These are phyloP conservation scores for Antigone vipio DNA, from an alignment of 2,113 vertebrate species.

Conservation along the genomic window DNA sequence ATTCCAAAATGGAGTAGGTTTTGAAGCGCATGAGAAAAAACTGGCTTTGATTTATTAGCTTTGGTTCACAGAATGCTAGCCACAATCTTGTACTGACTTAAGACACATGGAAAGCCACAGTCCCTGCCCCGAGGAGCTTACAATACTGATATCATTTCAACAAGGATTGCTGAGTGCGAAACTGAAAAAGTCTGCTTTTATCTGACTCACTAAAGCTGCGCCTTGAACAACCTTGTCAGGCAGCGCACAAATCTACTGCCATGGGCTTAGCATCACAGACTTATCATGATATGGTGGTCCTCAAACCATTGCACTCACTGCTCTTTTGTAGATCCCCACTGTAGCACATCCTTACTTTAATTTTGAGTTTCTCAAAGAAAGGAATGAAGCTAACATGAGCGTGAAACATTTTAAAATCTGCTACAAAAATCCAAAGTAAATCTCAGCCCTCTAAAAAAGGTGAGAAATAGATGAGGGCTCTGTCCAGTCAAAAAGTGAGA, in stretches of 20 bases:
- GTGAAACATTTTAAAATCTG: neutral
- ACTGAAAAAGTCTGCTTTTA: neutral
- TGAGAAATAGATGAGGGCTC: neutral
- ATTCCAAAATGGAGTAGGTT: slow-evolving; percentile 57
- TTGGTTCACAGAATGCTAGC: slow-evolving; percentile 34
- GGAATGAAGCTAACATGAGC: neutral
- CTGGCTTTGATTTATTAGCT: slow-evolving; percentile 48
- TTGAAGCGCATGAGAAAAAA: slow-evolving; percentile 31
- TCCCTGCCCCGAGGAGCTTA: slow-evolving; percentile 13
- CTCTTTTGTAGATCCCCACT: neutral
- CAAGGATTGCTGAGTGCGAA: neutral
- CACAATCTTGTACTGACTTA: slow-evolving; percentile 22
- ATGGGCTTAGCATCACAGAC: neutral
- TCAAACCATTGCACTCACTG: neutral
- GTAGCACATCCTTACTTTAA: neutral
- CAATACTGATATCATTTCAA: neutral
- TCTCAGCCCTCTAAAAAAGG: neutral
- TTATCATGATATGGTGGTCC: neutral
- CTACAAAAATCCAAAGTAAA: neutral
- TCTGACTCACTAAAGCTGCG: neutral
- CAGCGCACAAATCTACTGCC: neutral
- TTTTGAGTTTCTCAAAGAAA: neutral
- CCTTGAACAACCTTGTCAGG: neutral
- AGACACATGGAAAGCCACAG: neutral
- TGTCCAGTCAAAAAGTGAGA: neutral